These are phyloP conservation scores for Glomeris marginata DNA, from an alignment of 2,888 invertebrate genomes.

Conservation along the genomic window DNA sequence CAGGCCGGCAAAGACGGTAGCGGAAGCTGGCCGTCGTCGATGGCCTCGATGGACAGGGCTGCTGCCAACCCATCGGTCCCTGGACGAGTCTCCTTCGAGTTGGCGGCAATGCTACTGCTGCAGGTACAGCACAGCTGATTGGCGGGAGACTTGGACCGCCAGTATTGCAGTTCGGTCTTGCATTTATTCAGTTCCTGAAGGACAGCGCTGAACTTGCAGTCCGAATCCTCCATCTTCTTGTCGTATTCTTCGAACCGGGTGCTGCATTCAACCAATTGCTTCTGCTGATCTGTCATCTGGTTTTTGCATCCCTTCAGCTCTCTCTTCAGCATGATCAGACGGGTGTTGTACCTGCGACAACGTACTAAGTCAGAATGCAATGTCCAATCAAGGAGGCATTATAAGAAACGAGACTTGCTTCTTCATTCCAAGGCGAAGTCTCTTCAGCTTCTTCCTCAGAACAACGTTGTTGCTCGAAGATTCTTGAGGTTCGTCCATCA, in stretches of 20 bases:
- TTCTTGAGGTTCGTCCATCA: conserved; percentile 9
- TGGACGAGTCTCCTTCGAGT: too few relatives aligned
- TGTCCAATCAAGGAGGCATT: too few relatives aligned
- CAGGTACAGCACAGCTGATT: conserved; percentile 28
- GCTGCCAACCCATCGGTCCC: too few relatives aligned
- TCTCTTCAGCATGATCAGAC: conserved; percentile 23
- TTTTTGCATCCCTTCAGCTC: conserved; percentile 65
- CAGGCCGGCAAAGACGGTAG: too few relatives aligned
- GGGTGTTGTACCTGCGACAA: conserved; percentile 10
- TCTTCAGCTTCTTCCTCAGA: conserved; percentile 65
- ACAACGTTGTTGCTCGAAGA: conserved; percentile 30
- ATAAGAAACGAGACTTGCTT: conserved; percentile 37
- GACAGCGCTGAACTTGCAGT: conserved; percentile 73
- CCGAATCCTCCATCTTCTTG: conserved; percentile 78
- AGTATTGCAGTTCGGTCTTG: conserved; percentile 79
- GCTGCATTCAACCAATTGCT: conserved; percentile 58
- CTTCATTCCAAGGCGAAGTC: conserved; percentile 80
- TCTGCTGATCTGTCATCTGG: conserved; percentile 69
- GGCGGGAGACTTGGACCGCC: conserved; percentile 76
- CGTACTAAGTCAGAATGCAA: background rate
- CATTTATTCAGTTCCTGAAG: conserved; percentile 79
- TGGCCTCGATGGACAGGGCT: too few relatives aligned
- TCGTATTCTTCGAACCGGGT: conserved; percentile 76
- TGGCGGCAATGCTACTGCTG: background rate
- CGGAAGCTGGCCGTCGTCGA: too few relatives aligned